phyloP scores from a whole-genome alignment of 2,797 vertebrate genomes.

The Hybognathus amarus region DNA sequence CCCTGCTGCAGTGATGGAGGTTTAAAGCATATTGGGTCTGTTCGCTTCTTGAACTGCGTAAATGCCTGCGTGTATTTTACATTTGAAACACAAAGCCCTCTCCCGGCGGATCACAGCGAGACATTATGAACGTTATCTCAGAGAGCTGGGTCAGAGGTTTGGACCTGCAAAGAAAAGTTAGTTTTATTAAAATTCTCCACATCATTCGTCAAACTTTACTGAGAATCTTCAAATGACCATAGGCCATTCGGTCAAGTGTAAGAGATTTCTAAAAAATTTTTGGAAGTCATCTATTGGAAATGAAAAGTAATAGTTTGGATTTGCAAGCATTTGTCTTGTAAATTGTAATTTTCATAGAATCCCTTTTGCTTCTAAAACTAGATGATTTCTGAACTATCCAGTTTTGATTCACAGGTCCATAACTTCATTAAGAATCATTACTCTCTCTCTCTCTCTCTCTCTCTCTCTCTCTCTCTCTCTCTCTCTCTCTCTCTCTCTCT shows the following conservation, averaged over 20 bases:
- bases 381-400: slow-evolving; percentile 24
- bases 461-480: no score
- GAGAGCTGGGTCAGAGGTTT: slow-evolving; percentile 57
- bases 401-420: slow-evolving; percentile 28
- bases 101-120: slow-evolving; percentile 40
- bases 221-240: not conserved
- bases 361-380: slow-evolving; percentile 4
- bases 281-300: not conserved
- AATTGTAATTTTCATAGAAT: slow-evolving; percentile 3
- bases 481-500: no score
- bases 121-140: slow-evolving; percentile 71
- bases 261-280: not conserved
- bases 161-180: slow-evolving; percentile 34
- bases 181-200: slow-evolving; percentile 7
- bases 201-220: not conserved
- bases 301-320: not conserved
- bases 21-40: slow-evolving; percentile 79
- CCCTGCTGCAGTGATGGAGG: slow-evolving; percentile 72
- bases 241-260: slow-evolving; percentile 5
- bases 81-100: slow-evolving; percentile 60
- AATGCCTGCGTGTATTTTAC: slow-evolving; percentile 68
- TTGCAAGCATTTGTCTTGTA: not conserved
- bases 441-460: no score
- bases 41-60: slow-evolving; percentile 73
- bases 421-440: slow-evolving; percentile 59